These are phyloP conservation scores for Leucophenga varia DNA, from an alignment of 1,140 invertebrate species.

Conservation along the genomic window DNA sequence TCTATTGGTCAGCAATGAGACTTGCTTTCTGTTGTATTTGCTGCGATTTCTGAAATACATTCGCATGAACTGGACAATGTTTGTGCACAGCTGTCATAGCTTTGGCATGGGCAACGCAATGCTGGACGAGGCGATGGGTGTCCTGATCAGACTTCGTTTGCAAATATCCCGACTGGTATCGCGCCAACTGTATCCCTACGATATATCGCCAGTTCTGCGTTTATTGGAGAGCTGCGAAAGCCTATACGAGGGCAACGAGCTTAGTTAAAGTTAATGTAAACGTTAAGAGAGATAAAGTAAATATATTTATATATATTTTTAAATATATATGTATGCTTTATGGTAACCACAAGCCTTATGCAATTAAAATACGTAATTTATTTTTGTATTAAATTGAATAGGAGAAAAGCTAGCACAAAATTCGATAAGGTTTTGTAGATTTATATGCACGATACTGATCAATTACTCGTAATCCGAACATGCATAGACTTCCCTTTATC, in stretches of 20 bases:
- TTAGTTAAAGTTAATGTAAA: constrained; percentile 57
- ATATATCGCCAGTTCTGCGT: constrained; percentile 83
- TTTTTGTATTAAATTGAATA: constrained; percentile 48
- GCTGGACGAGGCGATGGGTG: constrained; percentile 79
- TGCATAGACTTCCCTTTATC: constrained; percentile 23
- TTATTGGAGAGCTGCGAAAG: constrained; percentile 82
- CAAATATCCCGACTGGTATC: constrained; percentile 81
- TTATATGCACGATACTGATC: constrained; percentile 19
- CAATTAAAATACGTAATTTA: constrained; percentile 53
- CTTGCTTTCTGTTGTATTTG: constrained; percentile 85
- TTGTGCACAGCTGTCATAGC: constrained; percentile 73
- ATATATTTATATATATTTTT: constrained; percentile 8
- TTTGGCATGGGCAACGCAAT: constrained; percentile 62
- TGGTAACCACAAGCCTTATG: constrained; percentile 27
- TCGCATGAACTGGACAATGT: constrained; percentile 79
- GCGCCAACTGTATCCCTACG: constrained; percentile 83
- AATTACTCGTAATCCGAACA: constrained; percentile 22
- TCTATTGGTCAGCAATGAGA: constrained; percentile 87
- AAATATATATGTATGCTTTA: constrained; percentile 10
- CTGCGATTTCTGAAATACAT: constrained; percentile 84
- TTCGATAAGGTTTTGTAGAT: constrained; percentile 31
- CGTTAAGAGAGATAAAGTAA: constrained; percentile 2
- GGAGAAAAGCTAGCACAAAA: constrained; percentile 43
- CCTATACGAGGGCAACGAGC: constrained; percentile 79
- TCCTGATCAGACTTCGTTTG: constrained; percentile 75